A percentile compares a stretch with the other conserved stretches of the same genome.
These are phyloP conservation scores for Setipinna tenuifilis DNA, from an alignment of 2,797 vertebrate species.

Conservation along the genomic window DNA sequence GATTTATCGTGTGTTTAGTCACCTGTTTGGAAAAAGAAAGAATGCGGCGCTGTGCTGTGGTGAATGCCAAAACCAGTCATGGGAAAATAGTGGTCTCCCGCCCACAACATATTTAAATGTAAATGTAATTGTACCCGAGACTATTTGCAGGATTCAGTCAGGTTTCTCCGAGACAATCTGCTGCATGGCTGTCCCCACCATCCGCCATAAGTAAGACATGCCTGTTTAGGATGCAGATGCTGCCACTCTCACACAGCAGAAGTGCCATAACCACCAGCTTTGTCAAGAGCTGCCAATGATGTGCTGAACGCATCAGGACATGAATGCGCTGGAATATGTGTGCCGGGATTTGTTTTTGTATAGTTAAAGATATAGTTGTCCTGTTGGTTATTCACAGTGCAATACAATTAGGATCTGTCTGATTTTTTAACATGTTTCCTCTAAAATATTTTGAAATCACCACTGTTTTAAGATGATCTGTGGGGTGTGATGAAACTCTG, in stretches of 20 bases:
- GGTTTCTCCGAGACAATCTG: neutral
- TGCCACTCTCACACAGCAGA: neutral
- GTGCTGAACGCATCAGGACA: neutral
- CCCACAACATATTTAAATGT: conserved; percentile 22
- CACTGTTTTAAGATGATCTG: no score
- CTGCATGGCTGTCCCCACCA: conserved; percentile 6
- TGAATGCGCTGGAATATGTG: neutral
- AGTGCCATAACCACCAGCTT: neutral
- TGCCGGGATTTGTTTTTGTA: neutral
- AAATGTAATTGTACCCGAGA: conserved; percentile 8
- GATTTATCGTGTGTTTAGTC: conserved; percentile 26
- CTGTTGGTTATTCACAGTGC: neutral
- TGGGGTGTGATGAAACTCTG: neutral
- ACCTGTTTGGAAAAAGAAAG: conserved; percentile 25
- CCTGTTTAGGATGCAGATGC: neutral
- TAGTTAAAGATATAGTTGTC: neutral
- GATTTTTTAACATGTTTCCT: neutral
- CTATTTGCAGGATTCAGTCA: conserved; percentile 21
- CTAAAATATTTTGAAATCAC: neutral
- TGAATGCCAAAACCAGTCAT: conserved; percentile 6
- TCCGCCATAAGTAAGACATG: neutral
- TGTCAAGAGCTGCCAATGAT: neutral
- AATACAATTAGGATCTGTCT: neutral
- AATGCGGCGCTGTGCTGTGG: conserved; percentile 1
- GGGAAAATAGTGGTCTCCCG: neutral